These are phyloP conservation scores for Cantharis nigra DNA, from an alignment of 2,888 invertebrate species.

Conservation along the genomic window DNA sequence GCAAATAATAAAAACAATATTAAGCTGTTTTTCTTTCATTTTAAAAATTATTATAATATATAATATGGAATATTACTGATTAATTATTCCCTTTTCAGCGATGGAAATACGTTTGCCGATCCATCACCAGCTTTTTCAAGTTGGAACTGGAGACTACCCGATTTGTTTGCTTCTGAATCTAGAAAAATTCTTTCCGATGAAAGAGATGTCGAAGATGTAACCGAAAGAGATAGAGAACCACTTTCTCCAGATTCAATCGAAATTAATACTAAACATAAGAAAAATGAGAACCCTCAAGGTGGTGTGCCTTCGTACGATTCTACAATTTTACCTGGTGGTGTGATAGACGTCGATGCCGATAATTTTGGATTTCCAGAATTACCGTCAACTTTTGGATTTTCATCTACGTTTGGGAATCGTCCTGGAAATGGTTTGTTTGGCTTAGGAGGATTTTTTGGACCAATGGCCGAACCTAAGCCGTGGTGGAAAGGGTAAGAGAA, in stretches of 20 bases:
- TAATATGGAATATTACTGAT: not conserved
- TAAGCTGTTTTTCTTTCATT: not conserved
- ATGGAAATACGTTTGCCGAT: conserved; percentile 4
- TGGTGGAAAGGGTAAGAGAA: conserved; percentile 59
- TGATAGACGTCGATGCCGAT: conserved; percentile 44
- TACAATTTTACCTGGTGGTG: conserved; percentile 41
- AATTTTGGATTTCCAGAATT: conserved; percentile 27
- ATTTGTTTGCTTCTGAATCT: conserved; percentile 9
- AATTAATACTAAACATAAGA: conserved; percentile 35
- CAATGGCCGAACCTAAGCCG: conserved; percentile 41
- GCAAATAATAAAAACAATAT: not conserved
- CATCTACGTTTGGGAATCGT: conserved; percentile 21
- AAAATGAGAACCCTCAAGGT: conserved; percentile 39
- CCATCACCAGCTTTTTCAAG: conserved; percentile 2
- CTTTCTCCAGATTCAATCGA: conserved; percentile 48
- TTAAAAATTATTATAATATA: too few relatives aligned
- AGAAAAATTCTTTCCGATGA: conserved; percentile 8
- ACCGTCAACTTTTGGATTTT: conserved; percentile 31
- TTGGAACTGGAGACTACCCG: conserved; percentile 17
- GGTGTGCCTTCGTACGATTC: conserved; percentile 25
- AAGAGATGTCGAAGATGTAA: conserved; percentile 14
- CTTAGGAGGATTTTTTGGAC: conserved; percentile 47
- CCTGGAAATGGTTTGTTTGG: conserved; percentile 35
- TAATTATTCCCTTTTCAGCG: conserved; percentile 7
- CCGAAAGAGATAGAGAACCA: conserved; percentile 45